phyloP scores from a whole-genome alignment of 2,888 invertebrate genomes.

The Scaeva pyrastri region DNA sequence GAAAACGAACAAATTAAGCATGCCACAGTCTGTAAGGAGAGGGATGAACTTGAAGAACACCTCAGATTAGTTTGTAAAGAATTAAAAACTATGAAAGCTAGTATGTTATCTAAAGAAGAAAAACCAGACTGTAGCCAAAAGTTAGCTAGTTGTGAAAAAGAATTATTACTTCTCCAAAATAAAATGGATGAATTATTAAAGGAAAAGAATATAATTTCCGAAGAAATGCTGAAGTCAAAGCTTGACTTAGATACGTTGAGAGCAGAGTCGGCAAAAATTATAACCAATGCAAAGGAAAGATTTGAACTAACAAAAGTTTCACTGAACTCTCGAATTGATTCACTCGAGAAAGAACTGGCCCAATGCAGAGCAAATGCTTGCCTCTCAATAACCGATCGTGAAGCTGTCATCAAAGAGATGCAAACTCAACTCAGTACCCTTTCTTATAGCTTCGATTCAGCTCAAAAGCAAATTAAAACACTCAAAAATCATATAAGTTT shows the following conservation, averaged over 20 bases:
- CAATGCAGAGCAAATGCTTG: conserved; percentile 82
- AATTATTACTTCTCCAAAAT: conserved; percentile 78
- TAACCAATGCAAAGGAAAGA: conserved; percentile 82
- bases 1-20: conserved; percentile 82
- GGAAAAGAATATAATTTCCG: conserved; percentile 81
- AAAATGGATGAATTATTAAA: conserved; percentile 79
- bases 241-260: conserved; percentile 82
- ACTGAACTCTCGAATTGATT: conserved; percentile 81
- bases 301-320: conserved; percentile 79
- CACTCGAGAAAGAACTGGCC: conserved; percentile 82
- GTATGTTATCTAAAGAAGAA: conserved; percentile 72
- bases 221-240: conserved; percentile 80
- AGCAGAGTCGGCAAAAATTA: conserved; percentile 83
- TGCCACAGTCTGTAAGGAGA: conserved; percentile 80
- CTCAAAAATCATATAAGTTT: conserved; percentile 82
- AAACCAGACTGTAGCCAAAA: conserved; percentile 79
- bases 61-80: conserved; percentile 82
- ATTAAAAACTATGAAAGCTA: conserved; percentile 79
- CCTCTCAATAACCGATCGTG: conserved; percentile 82
- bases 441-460: conserved; percentile 82
- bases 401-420: conserved; percentile 82
- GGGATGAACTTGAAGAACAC: conserved; percentile 81
- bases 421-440: conserved; percentile 82
- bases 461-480: conserved; percentile 83
- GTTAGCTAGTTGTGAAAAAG: conserved; percentile 79